Percentiles rank a stretch among this genome's conserved stretches.
phyloP scores from a whole-genome alignment of 2,797 vertebrate genomes.

The Naso thynnoides region DNA sequence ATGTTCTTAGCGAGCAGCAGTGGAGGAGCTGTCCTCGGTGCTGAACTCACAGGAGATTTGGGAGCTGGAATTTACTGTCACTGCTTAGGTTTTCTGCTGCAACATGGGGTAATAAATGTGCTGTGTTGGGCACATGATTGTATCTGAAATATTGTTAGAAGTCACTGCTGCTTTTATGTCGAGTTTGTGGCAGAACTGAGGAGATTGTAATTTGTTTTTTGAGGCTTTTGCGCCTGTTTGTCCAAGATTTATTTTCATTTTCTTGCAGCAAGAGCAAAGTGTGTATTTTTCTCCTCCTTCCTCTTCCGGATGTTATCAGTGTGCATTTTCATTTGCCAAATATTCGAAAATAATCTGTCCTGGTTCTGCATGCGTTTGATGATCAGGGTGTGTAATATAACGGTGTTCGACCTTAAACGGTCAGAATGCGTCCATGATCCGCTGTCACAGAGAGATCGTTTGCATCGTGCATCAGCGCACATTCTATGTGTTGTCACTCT shows the following conservation, averaged over 20 bases:
- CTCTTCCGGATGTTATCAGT: slow-evolving; percentile 17
- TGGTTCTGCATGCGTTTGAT: slow-evolving; percentile 43
- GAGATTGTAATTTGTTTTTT: slow-evolving; percentile 29
- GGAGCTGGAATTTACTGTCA: slow-evolving; percentile 43
- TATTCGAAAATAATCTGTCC: slow-evolving; percentile 42
- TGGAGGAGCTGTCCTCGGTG: slow-evolving; percentile 67
- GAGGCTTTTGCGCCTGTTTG: slow-evolving; percentile 1
- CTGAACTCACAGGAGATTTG: slow-evolving; percentile 59
- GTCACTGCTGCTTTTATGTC: slow-evolving; percentile 39
- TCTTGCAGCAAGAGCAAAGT: background rate
- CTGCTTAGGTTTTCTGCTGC: slow-evolving; percentile 36
- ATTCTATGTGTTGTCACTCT: too few species aligned
- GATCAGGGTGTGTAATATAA: too few species aligned
- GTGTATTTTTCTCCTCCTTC: background rate
- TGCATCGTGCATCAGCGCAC: too few species aligned
- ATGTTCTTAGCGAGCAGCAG: slow-evolving; percentile 35
- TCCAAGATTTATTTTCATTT: slow-evolving; percentile 21
- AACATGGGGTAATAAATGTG: slow-evolving; percentile 54
- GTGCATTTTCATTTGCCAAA: slow-evolving; percentile 17
- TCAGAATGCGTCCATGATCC: too few species aligned
- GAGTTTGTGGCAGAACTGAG: slow-evolving; percentile 36
- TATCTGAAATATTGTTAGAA: slow-evolving; percentile 42
- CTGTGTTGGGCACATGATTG: slow-evolving; percentile 38
- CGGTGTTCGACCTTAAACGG: too few species aligned
- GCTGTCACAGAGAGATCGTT: too few species aligned